Conservation (phyloP, 2,888 invertebrate species). For the Gisinianus flammeolus region DNA sequence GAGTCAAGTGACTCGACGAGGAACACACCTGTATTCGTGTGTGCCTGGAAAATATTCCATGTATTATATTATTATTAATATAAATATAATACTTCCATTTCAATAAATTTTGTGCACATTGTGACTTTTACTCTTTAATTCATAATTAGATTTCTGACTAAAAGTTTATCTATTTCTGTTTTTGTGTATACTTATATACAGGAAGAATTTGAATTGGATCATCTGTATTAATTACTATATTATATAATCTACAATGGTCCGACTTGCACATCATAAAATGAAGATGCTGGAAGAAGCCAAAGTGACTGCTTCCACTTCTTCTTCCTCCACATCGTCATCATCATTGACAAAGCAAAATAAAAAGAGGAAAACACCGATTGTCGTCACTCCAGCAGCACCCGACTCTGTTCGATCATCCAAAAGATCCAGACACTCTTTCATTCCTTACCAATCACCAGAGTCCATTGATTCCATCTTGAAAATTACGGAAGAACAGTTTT, state of each 20-base stretch:
- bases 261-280: constrained; percentile 4
- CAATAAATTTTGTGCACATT: too few species aligned
- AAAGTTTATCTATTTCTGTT: too few species aligned
- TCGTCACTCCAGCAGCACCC: neutral
- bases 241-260: neutral
- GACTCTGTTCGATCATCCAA: constrained; percentile 35
- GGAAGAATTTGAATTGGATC: too few species aligned
- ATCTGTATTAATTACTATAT: too few species aligned
- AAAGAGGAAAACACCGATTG: neutral
- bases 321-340: neutral
- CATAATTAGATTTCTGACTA: too few species aligned
- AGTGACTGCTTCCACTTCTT: neutral
- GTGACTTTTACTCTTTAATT: too few species aligned
- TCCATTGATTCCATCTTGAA: constrained; percentile 20
- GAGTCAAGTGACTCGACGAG: too few species aligned
- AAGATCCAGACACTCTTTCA: constrained; percentile 22
- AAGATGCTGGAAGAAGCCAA: neutral
- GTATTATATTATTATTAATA: too few species aligned
- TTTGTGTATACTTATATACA: too few species aligned
- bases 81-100: too few species aligned
- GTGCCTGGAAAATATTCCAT: too few species aligned
- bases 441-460: constrained; percentile 46
- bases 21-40: too few species aligned
- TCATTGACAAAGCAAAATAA: neutral
- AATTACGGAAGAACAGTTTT: neutral